phyloP scores from a whole-genome alignment of 2,888 invertebrate genomes.

The Thelaira solivaga region DNA sequence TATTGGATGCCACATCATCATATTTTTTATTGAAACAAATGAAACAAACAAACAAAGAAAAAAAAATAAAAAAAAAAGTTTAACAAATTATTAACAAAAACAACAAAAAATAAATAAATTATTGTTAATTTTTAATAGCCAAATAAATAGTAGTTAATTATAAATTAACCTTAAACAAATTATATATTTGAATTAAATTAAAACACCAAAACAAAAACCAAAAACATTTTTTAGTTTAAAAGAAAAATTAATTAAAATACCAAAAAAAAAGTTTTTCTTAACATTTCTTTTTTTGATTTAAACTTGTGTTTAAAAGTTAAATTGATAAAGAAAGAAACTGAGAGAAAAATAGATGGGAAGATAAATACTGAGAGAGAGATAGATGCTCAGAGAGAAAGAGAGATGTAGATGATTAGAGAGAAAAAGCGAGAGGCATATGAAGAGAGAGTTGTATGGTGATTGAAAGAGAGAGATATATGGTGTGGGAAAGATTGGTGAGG shows the following conservation, averaged over 20 bases:
- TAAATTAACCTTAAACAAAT: slow-evolving; percentile 53
- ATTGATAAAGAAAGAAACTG: not conserved
- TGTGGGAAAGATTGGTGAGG: too few species aligned
- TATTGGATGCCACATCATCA: slow-evolving; percentile 78
- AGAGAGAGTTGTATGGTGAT: too few species aligned
- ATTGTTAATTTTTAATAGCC: slow-evolving; percentile 60
- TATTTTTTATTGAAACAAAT: slow-evolving; percentile 60
- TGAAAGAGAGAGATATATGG: too few species aligned
- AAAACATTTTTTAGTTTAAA: slow-evolving; percentile 37
- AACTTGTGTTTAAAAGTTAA: not conserved
- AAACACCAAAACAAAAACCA: slow-evolving; percentile 3
- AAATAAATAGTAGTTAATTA: slow-evolving; percentile 60
- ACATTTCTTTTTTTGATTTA: not conserved
- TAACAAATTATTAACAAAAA: slow-evolving; percentile 50
- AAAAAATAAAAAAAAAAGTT: slow-evolving; percentile 30
- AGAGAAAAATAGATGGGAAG: not conserved
- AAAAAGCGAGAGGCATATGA: too few species aligned
- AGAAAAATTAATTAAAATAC: slow-evolving; percentile 15
- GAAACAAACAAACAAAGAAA: slow-evolving; percentile 51
- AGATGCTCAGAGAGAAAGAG: not conserved
- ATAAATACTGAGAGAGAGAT: too few species aligned
- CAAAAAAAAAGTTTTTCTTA: not conserved
- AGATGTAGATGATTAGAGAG: too few species aligned
- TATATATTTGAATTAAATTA: slow-evolving; percentile 45
- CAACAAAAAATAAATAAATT: slow-evolving; percentile 24